phyloP scores from a whole-genome alignment of 2,888 invertebrate genomes.

The Cyclophora punctaria region DNA sequence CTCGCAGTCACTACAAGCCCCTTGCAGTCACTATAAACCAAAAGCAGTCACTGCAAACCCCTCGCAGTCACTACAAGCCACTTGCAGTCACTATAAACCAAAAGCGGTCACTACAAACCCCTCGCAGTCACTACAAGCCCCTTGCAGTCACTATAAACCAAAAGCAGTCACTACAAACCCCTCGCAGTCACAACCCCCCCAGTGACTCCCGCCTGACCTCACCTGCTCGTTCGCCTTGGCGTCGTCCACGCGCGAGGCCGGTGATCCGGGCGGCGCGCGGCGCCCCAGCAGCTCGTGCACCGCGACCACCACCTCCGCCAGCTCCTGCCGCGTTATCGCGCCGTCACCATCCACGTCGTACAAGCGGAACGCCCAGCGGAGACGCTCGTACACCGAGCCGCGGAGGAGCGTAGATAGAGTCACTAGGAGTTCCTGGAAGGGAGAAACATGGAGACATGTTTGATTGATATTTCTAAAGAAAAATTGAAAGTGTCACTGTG shows the following conservation, averaged over 20 bases:
- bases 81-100: too few relatives aligned
- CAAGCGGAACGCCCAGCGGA: conserved; percentile 96
- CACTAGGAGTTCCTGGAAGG: conserved; percentile 90
- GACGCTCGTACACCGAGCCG: conserved; percentile 94
- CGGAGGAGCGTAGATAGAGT: conserved; percentile 93
- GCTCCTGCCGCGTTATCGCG: conserved; percentile 93
- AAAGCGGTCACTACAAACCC: too few relatives aligned
- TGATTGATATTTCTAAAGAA: too few relatives aligned
- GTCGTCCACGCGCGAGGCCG: conserved; percentile 81
- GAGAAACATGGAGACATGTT: too few relatives aligned
- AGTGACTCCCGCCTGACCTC: background rate
- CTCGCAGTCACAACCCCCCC: background rate
- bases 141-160: too few relatives aligned
- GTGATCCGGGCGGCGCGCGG: conserved; percentile 79
- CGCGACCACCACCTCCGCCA: conserved; percentile 84
- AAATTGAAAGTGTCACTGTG: too few relatives aligned
- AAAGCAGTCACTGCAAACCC: too few relatives aligned
- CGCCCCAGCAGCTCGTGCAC: conserved; percentile 94
- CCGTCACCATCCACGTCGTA: conserved; percentile 98
- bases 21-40: too few relatives aligned
- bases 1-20: too few relatives aligned
- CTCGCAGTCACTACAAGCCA: too few relatives aligned
- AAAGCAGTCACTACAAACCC: too few relatives aligned
- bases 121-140: too few relatives aligned
- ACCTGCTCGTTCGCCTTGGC: conserved; percentile 89